These are phyloP conservation scores for Drosophila prostipennis DNA, from an alignment of 2,888 invertebrate genomes.

Conservation along the genomic window DNA sequence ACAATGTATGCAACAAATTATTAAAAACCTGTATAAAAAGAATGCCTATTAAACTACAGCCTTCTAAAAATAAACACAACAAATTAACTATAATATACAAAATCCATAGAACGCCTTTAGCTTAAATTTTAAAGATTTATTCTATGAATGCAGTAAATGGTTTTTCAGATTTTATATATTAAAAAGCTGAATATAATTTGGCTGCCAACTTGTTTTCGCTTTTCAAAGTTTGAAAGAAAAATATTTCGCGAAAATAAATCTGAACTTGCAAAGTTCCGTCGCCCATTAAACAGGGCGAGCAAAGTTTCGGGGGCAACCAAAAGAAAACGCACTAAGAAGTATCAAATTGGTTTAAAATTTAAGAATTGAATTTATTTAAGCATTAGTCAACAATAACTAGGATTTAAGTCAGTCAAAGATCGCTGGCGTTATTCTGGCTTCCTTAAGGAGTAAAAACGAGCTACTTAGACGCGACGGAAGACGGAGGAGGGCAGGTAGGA, in stretches of 20 bases:
- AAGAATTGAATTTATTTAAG: slow-evolving; percentile 68
- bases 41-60: too few species aligned
- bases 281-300: not conserved
- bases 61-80: not conserved
- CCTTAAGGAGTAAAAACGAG: slow-evolving; percentile 40
- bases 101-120: not conserved
- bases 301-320: not conserved
- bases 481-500: slow-evolving; percentile 73
- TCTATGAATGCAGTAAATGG: not conserved
- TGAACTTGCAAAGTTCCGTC: not conserved
- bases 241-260: not conserved
- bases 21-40: too few species aligned
- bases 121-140: not conserved
- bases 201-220: not conserved
- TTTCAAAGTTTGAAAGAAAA: slow-evolving; percentile 1
- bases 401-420: slow-evolving; percentile 70
- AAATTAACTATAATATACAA: too few species aligned
- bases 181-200: not conserved
- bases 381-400: slow-evolving; percentile 75
- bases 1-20: not conserved
- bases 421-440: slow-evolving; percentile 49
- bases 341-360: slow-evolving; percentile 44
- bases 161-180: not conserved
- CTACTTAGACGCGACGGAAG: slow-evolving; percentile 73
- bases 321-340: not conserved